These are phyloP conservation scores for Musca vetustissima DNA, from an alignment of 1,140 invertebrate species.

Conservation along the genomic window DNA sequence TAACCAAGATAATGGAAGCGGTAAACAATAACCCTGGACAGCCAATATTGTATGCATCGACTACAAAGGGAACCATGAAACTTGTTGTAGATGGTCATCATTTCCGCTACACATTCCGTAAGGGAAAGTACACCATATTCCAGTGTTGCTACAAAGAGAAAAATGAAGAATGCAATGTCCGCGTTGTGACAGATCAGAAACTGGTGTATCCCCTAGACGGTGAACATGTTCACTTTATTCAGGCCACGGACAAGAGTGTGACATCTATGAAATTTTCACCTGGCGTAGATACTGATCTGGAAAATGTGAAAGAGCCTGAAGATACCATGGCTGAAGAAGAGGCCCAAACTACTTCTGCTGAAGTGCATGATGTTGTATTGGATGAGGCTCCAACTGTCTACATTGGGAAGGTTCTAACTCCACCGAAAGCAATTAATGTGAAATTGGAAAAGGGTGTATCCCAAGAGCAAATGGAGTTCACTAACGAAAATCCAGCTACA, in stretches of 20 bases:
- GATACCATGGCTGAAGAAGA: slow-evolving; percentile 15
- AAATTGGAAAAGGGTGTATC: not conserved
- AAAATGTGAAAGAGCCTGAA: not conserved
- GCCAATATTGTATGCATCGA: slow-evolving; percentile 48
- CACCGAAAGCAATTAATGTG: not conserved
- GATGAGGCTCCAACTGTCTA: not conserved
- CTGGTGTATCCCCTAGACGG: slow-evolving; percentile 48
- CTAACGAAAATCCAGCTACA: not conserved
- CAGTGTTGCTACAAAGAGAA: slow-evolving; percentile 52
- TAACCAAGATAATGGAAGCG: slow-evolving; percentile 18
- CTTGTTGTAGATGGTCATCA: slow-evolving; percentile 48
- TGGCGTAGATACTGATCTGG: slow-evolving; percentile 21
- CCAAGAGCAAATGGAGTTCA: not conserved
- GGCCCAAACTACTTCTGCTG: slow-evolving; percentile 11
- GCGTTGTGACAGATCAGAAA: slow-evolving; percentile 50
- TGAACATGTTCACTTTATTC: slow-evolving; percentile 48
- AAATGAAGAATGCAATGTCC: slow-evolving; percentile 47
- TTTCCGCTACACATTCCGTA: slow-evolving; percentile 49
- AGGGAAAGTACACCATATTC: slow-evolving; percentile 48
- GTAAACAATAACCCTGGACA: slow-evolving; percentile 7
- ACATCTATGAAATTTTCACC: slow-evolving; percentile 47
- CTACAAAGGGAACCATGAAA: slow-evolving; percentile 52
- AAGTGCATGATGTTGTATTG: not conserved
- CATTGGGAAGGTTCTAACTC: not conserved
- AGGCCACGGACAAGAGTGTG: slow-evolving; percentile 51